Percentiles rank a stretch among this genome's conserved stretches.
These are phyloP conservation scores for Dicaeum eximium DNA, from an alignment of 2,113 vertebrate genomes.

Conservation along the genomic window DNA sequence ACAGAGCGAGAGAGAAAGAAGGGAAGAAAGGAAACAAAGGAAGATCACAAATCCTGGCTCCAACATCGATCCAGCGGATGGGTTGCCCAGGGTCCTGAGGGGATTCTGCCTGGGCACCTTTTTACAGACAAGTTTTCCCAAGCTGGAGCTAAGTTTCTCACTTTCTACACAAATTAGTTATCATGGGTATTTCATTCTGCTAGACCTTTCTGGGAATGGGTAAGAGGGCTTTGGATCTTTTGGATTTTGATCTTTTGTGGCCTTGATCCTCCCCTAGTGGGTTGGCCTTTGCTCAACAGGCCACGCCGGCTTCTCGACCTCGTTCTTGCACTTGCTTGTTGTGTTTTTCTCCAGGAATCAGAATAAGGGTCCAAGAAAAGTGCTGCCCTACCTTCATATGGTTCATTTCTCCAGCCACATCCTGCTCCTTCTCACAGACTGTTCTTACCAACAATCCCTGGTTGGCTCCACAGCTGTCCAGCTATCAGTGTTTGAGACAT, in stretches of 20 bases:
- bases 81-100: not conserved
- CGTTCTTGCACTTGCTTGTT: not conserved
- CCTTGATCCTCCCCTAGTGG: not conserved
- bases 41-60: not conserved
- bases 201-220: not conserved
- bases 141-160: not conserved
- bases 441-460: not conserved
- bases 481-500: not conserved
- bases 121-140: not conserved
- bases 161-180: not conserved
- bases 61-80: accelerated
- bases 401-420: not conserved
- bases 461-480: not conserved
- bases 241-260: not conserved
- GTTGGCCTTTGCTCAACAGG: not conserved
- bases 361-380: not conserved
- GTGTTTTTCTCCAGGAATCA: not conserved
- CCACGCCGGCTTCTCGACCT: accelerated
- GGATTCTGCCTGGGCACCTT: too few relatives aligned
- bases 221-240: not conserved
- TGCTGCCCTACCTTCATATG: not conserved
- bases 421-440: not conserved
- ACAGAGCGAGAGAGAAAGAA: not conserved
- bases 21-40: not conserved
- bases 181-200: not conserved